Percentiles rank a stretch among this genome's conserved stretches.
Evolutionary conservation across 2,797 vertebrate genomes (phyloP).

Genomic region (Sylvia borin): DNA sequence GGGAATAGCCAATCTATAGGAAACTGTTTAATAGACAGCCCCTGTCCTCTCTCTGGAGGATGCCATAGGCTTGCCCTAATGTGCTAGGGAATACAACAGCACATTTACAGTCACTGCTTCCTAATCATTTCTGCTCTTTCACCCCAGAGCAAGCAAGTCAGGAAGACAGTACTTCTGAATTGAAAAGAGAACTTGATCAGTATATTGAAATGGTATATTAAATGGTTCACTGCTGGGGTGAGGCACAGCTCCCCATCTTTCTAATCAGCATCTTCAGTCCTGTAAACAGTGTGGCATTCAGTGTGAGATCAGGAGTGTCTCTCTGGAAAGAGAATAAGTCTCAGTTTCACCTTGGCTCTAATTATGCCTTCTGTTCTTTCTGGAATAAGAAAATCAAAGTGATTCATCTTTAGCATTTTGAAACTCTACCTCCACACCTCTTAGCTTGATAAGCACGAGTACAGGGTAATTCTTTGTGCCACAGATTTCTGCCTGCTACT

Average conservation of each 20-base stretch:
- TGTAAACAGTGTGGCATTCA: background rate
- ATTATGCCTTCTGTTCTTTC: background rate
- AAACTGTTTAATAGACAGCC: background rate
- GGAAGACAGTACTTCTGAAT: background rate
- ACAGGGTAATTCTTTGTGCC: conserved; percentile 26
- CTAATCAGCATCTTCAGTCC: background rate
- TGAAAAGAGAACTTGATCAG: background rate
- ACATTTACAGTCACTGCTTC: background rate
- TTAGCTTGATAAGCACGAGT: conserved; percentile 8
- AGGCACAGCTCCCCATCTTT: background rate
- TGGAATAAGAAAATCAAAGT: background rate
- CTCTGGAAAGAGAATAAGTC: background rate
- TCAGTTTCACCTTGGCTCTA: conserved; percentile 8
- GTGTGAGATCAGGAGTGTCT: background rate
- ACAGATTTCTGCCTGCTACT: background rate
- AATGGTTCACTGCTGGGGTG: background rate
- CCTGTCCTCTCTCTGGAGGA: accelerated
- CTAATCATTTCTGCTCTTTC: background rate
- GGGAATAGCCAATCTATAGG: background rate
- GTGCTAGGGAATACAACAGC: background rate
- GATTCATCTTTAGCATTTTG: background rate
- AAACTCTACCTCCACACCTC: background rate
- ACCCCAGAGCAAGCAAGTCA: background rate
- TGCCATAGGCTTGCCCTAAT: background rate
- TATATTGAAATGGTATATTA: background rate